These are phyloP conservation scores for Neofelis nebulosa DNA, from an alignment of 2,113 vertebrate species.

Conservation along the genomic window DNA sequence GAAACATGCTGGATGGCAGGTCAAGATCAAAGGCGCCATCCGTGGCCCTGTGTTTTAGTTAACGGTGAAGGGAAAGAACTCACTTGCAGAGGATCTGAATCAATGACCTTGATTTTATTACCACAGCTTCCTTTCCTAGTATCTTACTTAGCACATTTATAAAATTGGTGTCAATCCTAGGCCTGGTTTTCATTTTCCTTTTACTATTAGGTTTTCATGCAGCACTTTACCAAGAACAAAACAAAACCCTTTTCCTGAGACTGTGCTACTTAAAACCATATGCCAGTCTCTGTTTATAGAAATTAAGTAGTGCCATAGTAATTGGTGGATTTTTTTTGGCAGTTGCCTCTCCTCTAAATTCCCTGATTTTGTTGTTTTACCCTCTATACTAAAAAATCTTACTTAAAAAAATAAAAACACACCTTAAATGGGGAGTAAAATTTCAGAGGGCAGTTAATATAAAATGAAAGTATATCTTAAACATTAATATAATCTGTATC, in stretches of 20 bases:
- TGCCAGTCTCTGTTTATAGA: background rate
- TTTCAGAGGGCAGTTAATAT: background rate
- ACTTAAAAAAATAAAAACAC: background rate
- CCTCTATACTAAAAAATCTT: background rate
- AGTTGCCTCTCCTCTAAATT: background rate
- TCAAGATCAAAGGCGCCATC: too few relatives aligned
- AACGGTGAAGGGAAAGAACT: background rate
- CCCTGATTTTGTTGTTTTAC: background rate
- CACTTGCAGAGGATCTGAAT: background rate
- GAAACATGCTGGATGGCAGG: background rate
- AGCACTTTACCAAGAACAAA: background rate
- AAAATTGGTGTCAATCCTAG: background rate
- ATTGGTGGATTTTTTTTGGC: background rate
- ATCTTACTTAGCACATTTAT: background rate
- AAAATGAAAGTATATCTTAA: background rate
- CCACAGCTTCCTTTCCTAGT: background rate
- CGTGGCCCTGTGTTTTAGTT: background rate
- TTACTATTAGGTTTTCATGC: background rate
- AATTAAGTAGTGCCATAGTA: background rate
- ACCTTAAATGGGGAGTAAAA: background rate
- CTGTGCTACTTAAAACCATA: background rate
- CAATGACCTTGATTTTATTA: background rate
- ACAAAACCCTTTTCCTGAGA: background rate
- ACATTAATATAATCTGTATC: background rate
- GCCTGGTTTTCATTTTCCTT: background rate